phyloP scores from a whole-genome alignment of 1,140 invertebrate species.

The Drosophila pandora region DNA sequence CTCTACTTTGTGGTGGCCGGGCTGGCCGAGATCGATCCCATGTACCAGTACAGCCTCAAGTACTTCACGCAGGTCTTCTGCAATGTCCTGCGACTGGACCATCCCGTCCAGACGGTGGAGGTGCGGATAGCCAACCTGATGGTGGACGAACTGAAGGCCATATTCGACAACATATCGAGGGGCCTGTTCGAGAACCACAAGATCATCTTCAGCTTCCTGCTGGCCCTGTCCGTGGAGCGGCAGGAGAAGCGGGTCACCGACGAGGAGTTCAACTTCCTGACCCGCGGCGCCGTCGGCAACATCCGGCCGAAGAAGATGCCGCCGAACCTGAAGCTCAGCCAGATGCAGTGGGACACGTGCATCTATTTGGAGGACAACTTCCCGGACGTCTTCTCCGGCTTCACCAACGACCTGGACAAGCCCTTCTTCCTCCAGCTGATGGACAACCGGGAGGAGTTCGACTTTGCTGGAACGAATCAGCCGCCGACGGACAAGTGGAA shows the following conservation, averaged over 20 bases:
- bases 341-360: conserved; percentile 86
- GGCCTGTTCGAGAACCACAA: conserved; percentile 96
- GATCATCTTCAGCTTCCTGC: conserved; percentile 93
- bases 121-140: conserved; percentile 88
- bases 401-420: conserved; percentile 84
- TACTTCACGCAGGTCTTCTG: conserved; percentile 94
- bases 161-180: conserved; percentile 94
- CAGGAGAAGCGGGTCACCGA: conserved; percentile 83
- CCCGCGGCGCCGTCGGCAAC: conserved; percentile 77
- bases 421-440: conserved; percentile 86
- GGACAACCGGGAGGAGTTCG: conserved; percentile 84
- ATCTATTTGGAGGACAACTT: conserved; percentile 86
- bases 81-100: conserved; percentile 88
- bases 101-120: conserved; percentile 84
- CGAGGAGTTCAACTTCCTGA: conserved; percentile 61
- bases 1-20: conserved; percentile 96
- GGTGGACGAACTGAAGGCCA: conserved; percentile 90
- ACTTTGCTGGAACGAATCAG: conserved; percentile 37
- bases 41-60: conserved; percentile 97
- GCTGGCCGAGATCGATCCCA: conserved; percentile 95
- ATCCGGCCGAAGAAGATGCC: conserved; percentile 62
- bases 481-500: conserved; percentile 85
- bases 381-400: conserved; percentile 84
- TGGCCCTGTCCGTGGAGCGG: conserved; percentile 90
- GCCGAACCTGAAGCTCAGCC: conserved; percentile 32